Percentiles rank a stretch among this genome's conserved stretches.
These are phyloP conservation scores for Acanthochromis polyacanthus DNA, from an alignment of 2,113 vertebrate species.

Conservation along the genomic window DNA sequence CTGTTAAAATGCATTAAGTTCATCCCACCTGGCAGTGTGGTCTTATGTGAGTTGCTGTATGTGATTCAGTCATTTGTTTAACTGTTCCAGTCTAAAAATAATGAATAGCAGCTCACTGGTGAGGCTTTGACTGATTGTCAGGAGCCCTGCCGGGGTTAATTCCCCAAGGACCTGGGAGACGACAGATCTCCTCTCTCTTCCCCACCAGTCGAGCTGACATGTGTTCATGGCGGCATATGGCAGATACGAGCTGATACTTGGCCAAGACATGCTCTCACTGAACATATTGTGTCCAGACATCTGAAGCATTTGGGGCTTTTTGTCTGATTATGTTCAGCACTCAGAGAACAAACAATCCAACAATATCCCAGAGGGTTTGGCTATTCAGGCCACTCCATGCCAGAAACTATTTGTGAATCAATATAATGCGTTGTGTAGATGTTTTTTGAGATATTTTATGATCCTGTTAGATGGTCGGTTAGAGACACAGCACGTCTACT, in stretches of 20 bases:
- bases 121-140: conserved; percentile 53
- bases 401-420: not conserved
- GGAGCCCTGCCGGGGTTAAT: conserved; percentile 36
- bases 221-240: conserved; percentile 91
- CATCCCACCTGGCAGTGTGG: not conserved
- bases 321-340: conserved; percentile 57
- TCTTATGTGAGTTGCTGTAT: not conserved
- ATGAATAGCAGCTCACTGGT: conserved; percentile 13
- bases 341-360: conserved; percentile 36
- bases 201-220: conserved; percentile 86
- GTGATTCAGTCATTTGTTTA: not conserved
- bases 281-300: conserved; percentile 81
- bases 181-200: conserved; percentile 85
- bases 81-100: conserved; percentile 11
- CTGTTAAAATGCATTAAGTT: not conserved
- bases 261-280: conserved; percentile 81
- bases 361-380: conserved; percentile 55
- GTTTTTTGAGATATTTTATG: not conserved
- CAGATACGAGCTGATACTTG: conserved; percentile 83
- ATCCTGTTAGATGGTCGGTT: not conserved
- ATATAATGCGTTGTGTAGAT: not conserved
- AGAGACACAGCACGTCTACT: too few relatives aligned
- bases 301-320: conserved; percentile 73
- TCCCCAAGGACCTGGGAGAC: conserved; percentile 50
- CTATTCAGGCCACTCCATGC: not conserved